A percentile compares a stretch with the other conserved stretches of the same genome.
These are phyloP conservation scores for Trachops cirrhosus DNA, from an alignment of 2,797 vertebrate genomes.

Conservation along the genomic window DNA sequence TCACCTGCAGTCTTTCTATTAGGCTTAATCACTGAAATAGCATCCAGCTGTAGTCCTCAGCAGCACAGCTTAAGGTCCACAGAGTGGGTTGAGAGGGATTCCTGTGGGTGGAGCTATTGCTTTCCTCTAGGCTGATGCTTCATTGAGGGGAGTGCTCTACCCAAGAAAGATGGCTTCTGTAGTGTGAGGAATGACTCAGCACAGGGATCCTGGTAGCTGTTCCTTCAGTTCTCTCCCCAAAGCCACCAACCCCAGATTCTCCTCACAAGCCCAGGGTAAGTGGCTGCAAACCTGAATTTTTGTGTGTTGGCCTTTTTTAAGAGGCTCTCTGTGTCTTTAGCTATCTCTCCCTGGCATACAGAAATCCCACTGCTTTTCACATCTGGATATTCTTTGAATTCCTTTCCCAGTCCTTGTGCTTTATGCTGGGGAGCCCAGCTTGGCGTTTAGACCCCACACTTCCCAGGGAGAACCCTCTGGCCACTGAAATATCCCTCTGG, in stretches of 20 bases:
- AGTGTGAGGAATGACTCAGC: neutral
- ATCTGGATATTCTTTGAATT: neutral
- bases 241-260: neutral
- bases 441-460: neutral
- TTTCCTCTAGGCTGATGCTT: neutral
- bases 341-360: neutral
- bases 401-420: neutral
- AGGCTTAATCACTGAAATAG: neutral
- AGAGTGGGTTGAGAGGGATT: neutral
- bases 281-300: neutral
- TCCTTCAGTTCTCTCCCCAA: neutral
- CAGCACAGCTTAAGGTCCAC: neutral
- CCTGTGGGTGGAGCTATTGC: neutral
- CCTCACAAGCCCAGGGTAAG: neutral
- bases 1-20: neutral
- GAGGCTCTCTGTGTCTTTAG: neutral
- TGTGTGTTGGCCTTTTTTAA: neutral
- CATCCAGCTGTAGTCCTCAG: too few species aligned
- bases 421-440: neutral
- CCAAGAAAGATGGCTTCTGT: neutral
- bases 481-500: neutral
- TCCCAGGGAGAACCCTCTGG: neutral
- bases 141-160: neutral
- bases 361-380: neutral
- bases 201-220: neutral